phyloP scores from a whole-genome alignment of 92 coral and sea anemone species.

The Palythoa heliodiscus region DNA sequence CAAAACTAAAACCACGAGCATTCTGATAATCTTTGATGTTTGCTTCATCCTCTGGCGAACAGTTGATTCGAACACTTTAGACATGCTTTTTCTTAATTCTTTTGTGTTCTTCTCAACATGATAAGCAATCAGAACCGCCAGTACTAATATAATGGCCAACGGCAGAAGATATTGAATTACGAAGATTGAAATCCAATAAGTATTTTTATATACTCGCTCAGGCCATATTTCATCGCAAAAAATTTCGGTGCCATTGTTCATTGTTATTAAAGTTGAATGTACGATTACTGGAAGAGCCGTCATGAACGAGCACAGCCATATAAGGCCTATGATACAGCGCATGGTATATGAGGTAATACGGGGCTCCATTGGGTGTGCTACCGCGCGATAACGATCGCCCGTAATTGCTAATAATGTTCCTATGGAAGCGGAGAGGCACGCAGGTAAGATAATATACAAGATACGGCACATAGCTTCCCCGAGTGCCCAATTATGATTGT shows the following conservation, averaged over 20 bases:
- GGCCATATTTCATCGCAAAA: constrained; percentile 94
- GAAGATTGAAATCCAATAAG: constrained; percentile 93
- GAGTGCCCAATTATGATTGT: constrained; percentile 91
- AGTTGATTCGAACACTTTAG: constrained; percentile 75
- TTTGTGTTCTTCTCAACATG: constrained; percentile 69
- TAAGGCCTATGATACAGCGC: constrained; percentile 66
- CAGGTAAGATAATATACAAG: constrained; percentile 75
- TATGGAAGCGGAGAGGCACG: constrained; percentile 80
- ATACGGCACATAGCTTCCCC: constrained; percentile 88
- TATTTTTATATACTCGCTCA: constrained; percentile 44
- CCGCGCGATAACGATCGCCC: constrained; percentile 90
- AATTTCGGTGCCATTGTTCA: constrained; percentile 71
- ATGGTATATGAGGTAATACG: constrained; percentile 70
- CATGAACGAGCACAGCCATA: constrained; percentile 75
- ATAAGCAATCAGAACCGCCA: constrained; percentile 72
- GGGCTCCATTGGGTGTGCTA: constrained; percentile 88
- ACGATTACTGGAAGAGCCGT: constrained; percentile 74
- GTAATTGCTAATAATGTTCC: constrained; percentile 91
- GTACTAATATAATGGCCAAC: constrained; percentile 64
- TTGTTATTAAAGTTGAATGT: constrained; percentile 2
- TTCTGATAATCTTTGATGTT: constrained; percentile 92
- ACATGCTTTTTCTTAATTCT: constrained; percentile 60
- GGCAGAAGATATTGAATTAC: constrained; percentile 90
- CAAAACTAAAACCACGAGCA: constrained; percentile 85
- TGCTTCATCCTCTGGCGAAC: constrained; percentile 83